Base-by-base conservation (phyloP, 2,113 vertebrate species). In the Redunca redunca region DNA sequence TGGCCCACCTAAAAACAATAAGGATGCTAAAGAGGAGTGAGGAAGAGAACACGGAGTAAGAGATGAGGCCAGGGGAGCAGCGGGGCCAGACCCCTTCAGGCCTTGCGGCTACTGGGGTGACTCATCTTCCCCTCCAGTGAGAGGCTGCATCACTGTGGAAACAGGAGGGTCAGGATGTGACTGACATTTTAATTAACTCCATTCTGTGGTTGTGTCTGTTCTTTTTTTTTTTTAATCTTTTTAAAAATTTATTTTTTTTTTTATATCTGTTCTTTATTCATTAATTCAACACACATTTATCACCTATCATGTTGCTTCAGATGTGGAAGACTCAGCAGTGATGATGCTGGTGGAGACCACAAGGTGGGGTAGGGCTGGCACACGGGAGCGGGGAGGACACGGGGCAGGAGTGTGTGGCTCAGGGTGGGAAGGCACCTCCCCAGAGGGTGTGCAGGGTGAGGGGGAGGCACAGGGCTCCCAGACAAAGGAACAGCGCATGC, bases 331-430 rank as follows among this genome's bases (percentile, higher is more conserved):
- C 30, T 36, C 12, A 10, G 52, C 46, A 91, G 53, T n/a, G 52
- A 92, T 10, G 52, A 62, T 3, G 30, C 19, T 12, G 0, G 0
- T 33, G 14, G n/a, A 40, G 40, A 30, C 33, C 50, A 28, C 25
- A 10, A 26, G 12, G 36, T 28, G 8, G 30, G 15, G 12, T 7
- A 1, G 7, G 53, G 50, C 30, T 57, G 48, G 53, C 82, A 64
- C 30, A 40, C 0, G 16, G 46, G 52, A 25, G 28, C 10, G 26
- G 6, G 1, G 25, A 87, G 43, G 77, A 48, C 52, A 11, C 1
- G 4, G 48, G 30, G 53, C 26, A 52, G 50, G 14, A 25, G 15
- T 1, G 2, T 50, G 43, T 36, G 21, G 50, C 52, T 89, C 26
- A 5, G 9, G 46, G 46, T 23, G n/a, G 53, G 52, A 84, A 81